Base-by-base conservation (phyloP, 1,140 invertebrate species). In the Colletes latitarsis region DNA sequence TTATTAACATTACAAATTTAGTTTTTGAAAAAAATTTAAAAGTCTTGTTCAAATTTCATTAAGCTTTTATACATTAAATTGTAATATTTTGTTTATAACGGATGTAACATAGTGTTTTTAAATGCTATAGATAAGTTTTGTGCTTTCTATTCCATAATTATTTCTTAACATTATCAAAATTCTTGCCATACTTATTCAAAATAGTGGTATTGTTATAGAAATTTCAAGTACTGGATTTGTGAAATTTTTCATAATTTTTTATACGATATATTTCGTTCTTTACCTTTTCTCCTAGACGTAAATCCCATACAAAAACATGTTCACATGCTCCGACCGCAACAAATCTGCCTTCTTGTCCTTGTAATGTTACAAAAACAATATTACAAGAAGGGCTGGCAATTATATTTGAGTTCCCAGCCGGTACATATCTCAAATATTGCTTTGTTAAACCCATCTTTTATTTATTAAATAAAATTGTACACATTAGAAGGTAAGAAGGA, bases 221-320 rank as follows among this genome's bases (percentile, higher is more conserved):
- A 30, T 30, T 30, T 30, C 30, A 30, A 30, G 30, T 30, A 30
- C 30, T 30, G 30, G 0, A 30, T 30, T 30, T 30, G 30, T 30
- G 30, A 30, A 30, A 30, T 30, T 30, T 30, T 30, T 30, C 30
- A 30, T 30, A 30, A 41, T 53, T 6, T 60, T 14, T 5, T 43
- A 85, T 19, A 77, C 39, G 15, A 17, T 82, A 75, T 67, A 77
- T 52, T 43, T 76, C 77, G 73, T 77, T 69, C 4, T 46, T 52
- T 93, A 99, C 97, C 93, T 98, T 98, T 94, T 99, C 96, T 66
- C 96, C 96, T 53, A 98, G 96, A 83, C 97, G 94, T 84, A 99
- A 94, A 94, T 99, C 98, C 98, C 98, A 99, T 82, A 99, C 95
- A 88, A 97, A 95, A 70, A 99, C 96, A 95, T 98, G 96, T 95